Percentiles rank a stretch among this genome's conserved stretches.
Evolutionary conservation across 2,797 vertebrate species (phyloP).

Genomic region (Eospalax fontanierii): DNA sequence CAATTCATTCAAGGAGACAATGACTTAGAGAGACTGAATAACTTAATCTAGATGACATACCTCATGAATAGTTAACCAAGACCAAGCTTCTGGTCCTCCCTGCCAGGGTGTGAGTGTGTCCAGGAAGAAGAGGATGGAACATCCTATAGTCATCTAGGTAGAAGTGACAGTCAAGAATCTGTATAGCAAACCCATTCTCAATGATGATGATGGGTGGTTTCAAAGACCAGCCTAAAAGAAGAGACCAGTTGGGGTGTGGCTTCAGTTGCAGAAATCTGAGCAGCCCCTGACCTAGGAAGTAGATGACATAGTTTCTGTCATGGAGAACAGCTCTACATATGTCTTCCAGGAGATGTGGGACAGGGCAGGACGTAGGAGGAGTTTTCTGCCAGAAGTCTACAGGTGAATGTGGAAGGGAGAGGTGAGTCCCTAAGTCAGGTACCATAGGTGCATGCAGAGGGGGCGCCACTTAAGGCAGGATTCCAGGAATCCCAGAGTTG

Average conservation of each 20-base stretch:
- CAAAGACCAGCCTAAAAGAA: neutral
- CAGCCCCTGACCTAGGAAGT: neutral
- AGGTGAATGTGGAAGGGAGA: neutral
- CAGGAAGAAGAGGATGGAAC: neutral
- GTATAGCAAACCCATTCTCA: neutral
- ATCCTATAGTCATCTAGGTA: too few species aligned
- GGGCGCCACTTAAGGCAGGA: neutral
- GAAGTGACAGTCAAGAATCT: neutral
- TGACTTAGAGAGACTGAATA: fast-evolving
- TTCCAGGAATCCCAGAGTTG: neutral
- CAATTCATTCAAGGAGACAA: fast-evolving
- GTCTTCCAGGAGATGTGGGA: neutral
- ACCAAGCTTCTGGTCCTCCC: neutral
- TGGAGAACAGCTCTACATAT: neutral
- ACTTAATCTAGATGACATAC: neutral
- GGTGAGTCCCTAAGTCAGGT: neutral
- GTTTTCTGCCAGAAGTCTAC: neutral
- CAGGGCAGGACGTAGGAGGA: neutral
- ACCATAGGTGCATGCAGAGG: too few species aligned
- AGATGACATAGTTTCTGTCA: neutral
- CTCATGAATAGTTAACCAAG: neutral
- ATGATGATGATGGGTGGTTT: fast-evolving
- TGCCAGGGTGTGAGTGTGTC: too few species aligned
- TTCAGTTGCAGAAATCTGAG: neutral
- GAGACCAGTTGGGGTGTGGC: neutral